Evolutionary conservation across 1,140 invertebrate genomes (phyloP), one percentile per base, ranked within the genome.

Genomic region (Wasmannia auropunctata): DNA sequence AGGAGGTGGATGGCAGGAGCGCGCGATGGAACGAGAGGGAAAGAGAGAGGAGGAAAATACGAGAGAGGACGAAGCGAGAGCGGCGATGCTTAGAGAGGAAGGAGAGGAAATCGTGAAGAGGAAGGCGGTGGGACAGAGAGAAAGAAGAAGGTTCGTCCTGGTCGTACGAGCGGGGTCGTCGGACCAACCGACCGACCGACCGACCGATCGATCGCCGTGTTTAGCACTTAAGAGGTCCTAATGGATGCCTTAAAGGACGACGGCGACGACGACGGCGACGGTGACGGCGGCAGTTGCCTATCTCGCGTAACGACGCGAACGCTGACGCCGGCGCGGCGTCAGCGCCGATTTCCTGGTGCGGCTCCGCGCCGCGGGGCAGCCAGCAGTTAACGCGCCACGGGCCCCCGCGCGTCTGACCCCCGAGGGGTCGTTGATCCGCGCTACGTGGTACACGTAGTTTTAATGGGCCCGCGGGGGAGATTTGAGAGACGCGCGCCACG

Each of bases 261-360:
- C 54, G 22, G 65, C n/a, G 81, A 25, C 11, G 11, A 60, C 25
- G 56, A 60, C 11, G 63, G 11, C 37, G 63, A 5, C 22, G 54
- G 54, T 22, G 84, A 69, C 74, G 60, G 54, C 58, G 40, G 69
- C 75, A 74, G 60, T 81, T 80, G 60, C 79, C 77, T 81, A 60
- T 81, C 83, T 34, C 75, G 54, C 37, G 56, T 40, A 60, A 79
- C 72, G 84, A 63, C 87, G n/a, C n/a, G n/a, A n/a, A n/a, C n/a
- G n/a, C n/a, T n/a, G n/a, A n/a, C n/a, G n/a, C n/a, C n/a, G n/a
- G n/a, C n/a, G n/a, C n/a, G 87, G 85, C 77, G 87, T 86, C 76
- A 81, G 76, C 49, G 74, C 58, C 91, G 86, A 91, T 90, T 91
- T 91, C 90, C 90, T 90, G 88, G 80, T 90, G 88, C 80, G 72